A percentile compares a stretch with the other conserved stretches of the same genome.
These are phyloP conservation scores for Microtus pennsylvanicus DNA, from an alignment of 2,113 vertebrate species.

Conservation along the genomic window DNA sequence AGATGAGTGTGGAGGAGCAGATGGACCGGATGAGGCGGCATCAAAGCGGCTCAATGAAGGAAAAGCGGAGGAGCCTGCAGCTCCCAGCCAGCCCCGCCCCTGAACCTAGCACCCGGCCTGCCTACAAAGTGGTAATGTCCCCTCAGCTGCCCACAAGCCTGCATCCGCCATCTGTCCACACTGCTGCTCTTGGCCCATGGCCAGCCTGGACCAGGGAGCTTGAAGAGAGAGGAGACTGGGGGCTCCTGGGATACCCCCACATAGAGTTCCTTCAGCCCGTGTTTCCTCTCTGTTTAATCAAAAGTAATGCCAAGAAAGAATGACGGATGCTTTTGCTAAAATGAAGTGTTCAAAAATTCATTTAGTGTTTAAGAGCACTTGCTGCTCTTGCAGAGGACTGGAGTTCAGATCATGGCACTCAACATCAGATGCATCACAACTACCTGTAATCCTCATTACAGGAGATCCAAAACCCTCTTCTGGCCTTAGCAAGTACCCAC, in stretches of 20 bases:
- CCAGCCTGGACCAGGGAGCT: not conserved
- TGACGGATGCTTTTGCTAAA: not conserved
- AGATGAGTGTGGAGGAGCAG: constrained; percentile 98
- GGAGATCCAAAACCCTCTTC: not conserved
- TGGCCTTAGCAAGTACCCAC: not conserved
- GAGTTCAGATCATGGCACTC: not conserved
- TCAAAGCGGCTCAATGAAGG: constrained; percentile 94
- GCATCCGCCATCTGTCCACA: not conserved
- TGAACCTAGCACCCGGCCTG: constrained; percentile 80
- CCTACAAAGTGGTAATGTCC: constrained; percentile 93
- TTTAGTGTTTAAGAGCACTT: not conserved
- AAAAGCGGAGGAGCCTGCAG: constrained; percentile 95
- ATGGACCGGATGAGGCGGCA: constrained; percentile 94
- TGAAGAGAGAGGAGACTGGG: not conserved
- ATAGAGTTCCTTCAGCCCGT: not conserved
- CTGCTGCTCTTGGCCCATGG: not conserved
- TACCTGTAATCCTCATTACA: not conserved
- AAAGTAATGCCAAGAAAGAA: not conserved
- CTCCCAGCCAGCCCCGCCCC: constrained; percentile 89
- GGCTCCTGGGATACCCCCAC: not conserved
- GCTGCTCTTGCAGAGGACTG: not conserved
- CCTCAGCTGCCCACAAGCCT: rapidly evolving
- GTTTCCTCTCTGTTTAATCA: not conserved
- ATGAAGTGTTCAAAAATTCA: not conserved
- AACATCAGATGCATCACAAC: not conserved